Base-by-base conservation (phyloP, 2,797 vertebrate species). In the Xenopus petersii region DNA sequence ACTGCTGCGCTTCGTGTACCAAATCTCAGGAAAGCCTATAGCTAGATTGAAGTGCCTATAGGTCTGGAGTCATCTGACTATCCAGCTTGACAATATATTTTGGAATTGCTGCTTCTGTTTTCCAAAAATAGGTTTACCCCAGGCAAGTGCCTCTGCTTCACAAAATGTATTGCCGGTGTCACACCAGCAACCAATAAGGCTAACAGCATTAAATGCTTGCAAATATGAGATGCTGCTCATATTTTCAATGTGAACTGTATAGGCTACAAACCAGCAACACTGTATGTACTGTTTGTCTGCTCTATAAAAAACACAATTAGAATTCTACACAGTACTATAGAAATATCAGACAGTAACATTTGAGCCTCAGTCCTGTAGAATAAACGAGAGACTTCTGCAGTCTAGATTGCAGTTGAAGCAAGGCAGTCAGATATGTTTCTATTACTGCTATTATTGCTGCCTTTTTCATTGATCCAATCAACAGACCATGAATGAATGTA, bases 301-400 rank as follows among this genome's bases (percentile, higher is more conserved):
- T 21, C 59, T 26, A 24, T 61, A 61, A 63, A 84, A 88, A 85
- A 82, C 36, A 42, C 36, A 42, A 5, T 42, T 42, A 8, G 36
- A 42, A 42, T 42, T 42, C 2, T 7, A 42, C 36, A 42, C 36
- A 42, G 82, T 81, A 75, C 82, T 79, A 80, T 81, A 80, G 82
- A 86, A 84, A 88, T 80, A 83, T 81, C 81, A 84, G 77, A 82
- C 86, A 81, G 82, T 84, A 76, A 80, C 84, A 88, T 82, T 85
- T 82, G 55, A 86, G 81, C 67, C 85, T 86, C 83, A 87, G 82
- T 88, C 90, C 84, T 83, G 67, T 84, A 81, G 84, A 83, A 87
- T 70, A 81, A 84, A 87, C 75, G 81, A 83, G 80, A 75, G 82
- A 76, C 12, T 55, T 58, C 74, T 62, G 80, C 83, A 85, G 81